Percentiles rank a stretch among this genome's conserved stretches.
These are phyloP conservation scores for Hexactinellida sp. DNA, from an alignment of 37 sponge, comb jelly and placozoan species.

Conservation along the genomic window DNA sequence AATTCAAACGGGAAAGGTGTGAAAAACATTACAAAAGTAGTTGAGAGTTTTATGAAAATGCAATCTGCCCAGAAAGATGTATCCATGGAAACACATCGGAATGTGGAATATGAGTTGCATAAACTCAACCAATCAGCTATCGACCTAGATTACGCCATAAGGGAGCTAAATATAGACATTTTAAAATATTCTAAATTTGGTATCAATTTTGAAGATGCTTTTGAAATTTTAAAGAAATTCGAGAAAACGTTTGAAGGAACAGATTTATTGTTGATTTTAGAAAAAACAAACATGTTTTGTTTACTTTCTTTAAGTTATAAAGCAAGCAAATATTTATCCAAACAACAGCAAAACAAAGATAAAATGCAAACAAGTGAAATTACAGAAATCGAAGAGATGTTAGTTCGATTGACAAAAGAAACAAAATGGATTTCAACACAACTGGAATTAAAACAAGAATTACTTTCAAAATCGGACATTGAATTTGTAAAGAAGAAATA, in stretches of 20 bases:
- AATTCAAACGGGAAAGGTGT: not conserved
- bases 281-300: not conserved
- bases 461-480: not conserved
- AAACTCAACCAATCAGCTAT: not conserved
- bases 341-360: not conserved
- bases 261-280: not conserved
- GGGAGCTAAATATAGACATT: not conserved
- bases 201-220: not conserved
- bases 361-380: not conserved
- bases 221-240: not conserved
- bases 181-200: not conserved
- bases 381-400: not conserved
- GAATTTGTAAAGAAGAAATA: not conserved
- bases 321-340: not conserved
- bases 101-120: not conserved
- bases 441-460: not conserved
- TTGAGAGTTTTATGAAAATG: not conserved
- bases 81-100: not conserved
- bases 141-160: not conserved
- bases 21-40: not conserved
- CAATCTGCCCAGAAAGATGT: not conserved
- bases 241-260: not conserved
- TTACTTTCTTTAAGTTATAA: not conserved
- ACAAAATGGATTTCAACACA: not conserved
- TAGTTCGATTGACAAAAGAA: not conserved